Evolutionary conservation across 2,113 vertebrate genomes (phyloP).

Genomic region (Caranx melampygus): DNA sequence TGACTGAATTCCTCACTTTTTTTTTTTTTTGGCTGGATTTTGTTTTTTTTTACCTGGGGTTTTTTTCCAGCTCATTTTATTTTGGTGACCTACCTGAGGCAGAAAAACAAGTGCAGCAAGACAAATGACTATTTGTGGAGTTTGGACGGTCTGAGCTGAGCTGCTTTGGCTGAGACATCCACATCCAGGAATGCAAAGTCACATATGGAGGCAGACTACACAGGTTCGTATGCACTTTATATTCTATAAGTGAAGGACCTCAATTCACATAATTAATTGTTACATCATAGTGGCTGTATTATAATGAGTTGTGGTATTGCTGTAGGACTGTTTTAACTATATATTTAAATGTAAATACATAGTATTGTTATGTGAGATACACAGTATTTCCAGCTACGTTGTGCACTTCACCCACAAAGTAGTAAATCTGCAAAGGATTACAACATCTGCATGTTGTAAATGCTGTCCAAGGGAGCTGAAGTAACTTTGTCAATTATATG

Average conservation of each 20-base stretch:
- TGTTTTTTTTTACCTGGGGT: constrained; percentile 28
- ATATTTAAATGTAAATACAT: no score
- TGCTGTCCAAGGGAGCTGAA: background rate
- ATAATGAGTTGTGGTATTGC: background rate
- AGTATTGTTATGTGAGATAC: no score
- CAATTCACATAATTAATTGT: no score
- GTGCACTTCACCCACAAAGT: background rate
- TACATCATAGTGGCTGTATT: no score
- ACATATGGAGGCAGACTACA: constrained; percentile 14
- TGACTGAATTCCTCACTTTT: background rate
- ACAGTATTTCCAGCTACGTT: background rate
- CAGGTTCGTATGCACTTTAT: constrained; percentile 56
- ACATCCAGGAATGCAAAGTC: constrained; percentile 39
- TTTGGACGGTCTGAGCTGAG: constrained; percentile 11
- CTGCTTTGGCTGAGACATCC: background rate
- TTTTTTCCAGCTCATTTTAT: background rate
- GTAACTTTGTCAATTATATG: background rate
- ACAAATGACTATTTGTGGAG: constrained; percentile 31
- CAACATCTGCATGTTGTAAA: background rate
- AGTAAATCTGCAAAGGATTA: background rate
- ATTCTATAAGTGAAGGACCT: no score
- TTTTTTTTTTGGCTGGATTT: constrained; percentile 18
- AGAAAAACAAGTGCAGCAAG: constrained; percentile 13
- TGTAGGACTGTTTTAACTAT: background rate
- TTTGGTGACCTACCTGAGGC: constrained; percentile 1